Percentiles rank a stretch among this genome's conserved stretches.
phyloP scores from a whole-genome alignment of 2,888 invertebrate species.

The Cenopis cana region DNA sequence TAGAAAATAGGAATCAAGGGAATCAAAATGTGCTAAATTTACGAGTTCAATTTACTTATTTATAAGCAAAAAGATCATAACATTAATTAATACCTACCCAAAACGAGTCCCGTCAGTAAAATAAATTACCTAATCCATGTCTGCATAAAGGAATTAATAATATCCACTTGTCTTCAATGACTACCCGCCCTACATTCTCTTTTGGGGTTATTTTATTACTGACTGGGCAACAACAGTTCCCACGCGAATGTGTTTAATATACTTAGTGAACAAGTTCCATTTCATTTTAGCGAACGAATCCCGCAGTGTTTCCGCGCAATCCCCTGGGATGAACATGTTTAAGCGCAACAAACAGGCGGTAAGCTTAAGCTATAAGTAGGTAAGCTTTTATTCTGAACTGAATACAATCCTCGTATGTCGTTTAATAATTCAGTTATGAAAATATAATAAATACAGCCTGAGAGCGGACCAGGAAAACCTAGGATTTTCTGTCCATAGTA shows the following conservation, averaged over 20 bases:
- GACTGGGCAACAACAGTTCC: not conserved
- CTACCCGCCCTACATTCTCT: too few species aligned
- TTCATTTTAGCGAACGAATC: not conserved
- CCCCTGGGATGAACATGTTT: not conserved
- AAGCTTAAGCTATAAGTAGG: too few species aligned
- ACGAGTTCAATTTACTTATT: too few species aligned
- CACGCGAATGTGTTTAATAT: not conserved
- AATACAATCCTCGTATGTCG: not conserved
- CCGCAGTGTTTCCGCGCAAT: not conserved
- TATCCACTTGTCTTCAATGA: not conserved
- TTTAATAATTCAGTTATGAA: not conserved
- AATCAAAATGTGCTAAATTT: too few species aligned
- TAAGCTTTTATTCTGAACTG: not conserved
- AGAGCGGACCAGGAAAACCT: too few species aligned
- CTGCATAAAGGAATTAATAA: not conserved
- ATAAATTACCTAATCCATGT: too few species aligned
- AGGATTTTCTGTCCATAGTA: too few species aligned
- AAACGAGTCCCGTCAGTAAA: too few species aligned
- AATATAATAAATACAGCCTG: not conserved
- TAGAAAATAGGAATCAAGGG: too few species aligned
- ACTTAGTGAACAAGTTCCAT: not conserved
- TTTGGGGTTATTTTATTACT: not conserved
- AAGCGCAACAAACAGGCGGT: too few species aligned
- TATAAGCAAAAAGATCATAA: too few species aligned
- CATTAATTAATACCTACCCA: too few species aligned